phyloP scores from a whole-genome alignment of 2,113 vertebrate genomes.

The Pygoscelis adeliae region DNA sequence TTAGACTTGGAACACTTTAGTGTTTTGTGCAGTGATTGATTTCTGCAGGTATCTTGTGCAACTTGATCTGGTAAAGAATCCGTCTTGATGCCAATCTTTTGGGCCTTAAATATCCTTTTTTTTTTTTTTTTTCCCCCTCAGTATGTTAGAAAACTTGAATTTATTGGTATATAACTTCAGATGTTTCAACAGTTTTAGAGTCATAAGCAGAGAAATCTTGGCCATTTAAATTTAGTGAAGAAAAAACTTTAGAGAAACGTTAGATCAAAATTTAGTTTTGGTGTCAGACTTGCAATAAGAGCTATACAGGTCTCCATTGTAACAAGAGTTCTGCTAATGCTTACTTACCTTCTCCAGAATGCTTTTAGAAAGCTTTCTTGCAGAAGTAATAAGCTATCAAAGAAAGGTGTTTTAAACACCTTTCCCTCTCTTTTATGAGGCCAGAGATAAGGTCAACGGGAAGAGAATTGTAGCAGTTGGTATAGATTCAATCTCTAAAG shows the following conservation, averaged over 20 bases:
- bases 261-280: not conserved
- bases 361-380: not conserved
- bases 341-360: not conserved
- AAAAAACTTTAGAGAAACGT: not conserved
- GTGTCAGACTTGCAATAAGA: not conserved
- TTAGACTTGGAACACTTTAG: not conserved
- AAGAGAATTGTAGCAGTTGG: not conserved
- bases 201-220: not conserved
- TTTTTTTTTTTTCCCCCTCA: not conserved
- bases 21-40: not conserved
- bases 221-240: not conserved
- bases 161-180: not conserved
- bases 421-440: not conserved
- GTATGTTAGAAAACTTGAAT: not conserved
- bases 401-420: not conserved
- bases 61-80: not conserved
- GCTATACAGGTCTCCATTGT: accelerated
- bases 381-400: not conserved
- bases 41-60: not conserved
- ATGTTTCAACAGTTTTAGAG: not conserved
- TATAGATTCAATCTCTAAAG: accelerated
- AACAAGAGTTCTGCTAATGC: not conserved
- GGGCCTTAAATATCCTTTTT: not conserved
- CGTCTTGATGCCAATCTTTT: not conserved
- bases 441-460: not conserved